A percentile compares a stretch with the other conserved stretches of the same genome.
phyloP scores from a whole-genome alignment of 2,888 invertebrate genomes.

The Dioctria rufipes region DNA sequence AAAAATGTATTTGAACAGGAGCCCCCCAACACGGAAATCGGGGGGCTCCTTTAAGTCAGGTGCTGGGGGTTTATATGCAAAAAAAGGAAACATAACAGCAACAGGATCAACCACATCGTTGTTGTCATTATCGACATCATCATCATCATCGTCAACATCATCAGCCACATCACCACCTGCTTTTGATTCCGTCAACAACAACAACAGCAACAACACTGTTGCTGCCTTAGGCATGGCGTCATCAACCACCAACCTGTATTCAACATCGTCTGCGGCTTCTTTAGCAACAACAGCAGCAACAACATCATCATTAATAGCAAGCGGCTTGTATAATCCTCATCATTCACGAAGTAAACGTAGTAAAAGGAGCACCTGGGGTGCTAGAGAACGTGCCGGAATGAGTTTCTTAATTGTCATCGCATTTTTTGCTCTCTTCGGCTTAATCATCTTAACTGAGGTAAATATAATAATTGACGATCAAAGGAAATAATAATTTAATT shows the following conservation, averaged over 20 bases:
- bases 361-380: slow-evolving; percentile 69
- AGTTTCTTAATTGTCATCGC: slow-evolving; percentile 92
- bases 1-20: slow-evolving; percentile 67
- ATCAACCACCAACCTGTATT: slow-evolving; percentile 27
- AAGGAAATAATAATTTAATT: background rate
- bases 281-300: slow-evolving; percentile 11
- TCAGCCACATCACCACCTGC: background rate
- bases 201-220: background rate
- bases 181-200: background rate
- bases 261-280: slow-evolving; percentile 39
- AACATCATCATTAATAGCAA: slow-evolving; percentile 2
- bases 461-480: slow-evolving; percentile 60
- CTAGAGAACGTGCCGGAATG: slow-evolving; percentile 86
- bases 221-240: slow-evolving; percentile 2
- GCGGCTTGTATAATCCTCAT: slow-evolving; percentile 16
- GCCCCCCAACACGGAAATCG: slow-evolving; percentile 67
- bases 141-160: slow-evolving; percentile 5
- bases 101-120: background rate
- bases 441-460: slow-evolving; percentile 90
- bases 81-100: slow-evolving; percentile 18
- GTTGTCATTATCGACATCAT: background rate
- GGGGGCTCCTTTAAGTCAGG: slow-evolving; percentile 66
- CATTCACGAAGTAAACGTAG: slow-evolving; percentile 64
- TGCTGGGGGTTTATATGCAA: slow-evolving; percentile 45
- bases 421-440: slow-evolving; percentile 90